These are phyloP conservation scores for Plebejus argus DNA, from an alignment of 2,888 invertebrate genomes.

Conservation along the genomic window DNA sequence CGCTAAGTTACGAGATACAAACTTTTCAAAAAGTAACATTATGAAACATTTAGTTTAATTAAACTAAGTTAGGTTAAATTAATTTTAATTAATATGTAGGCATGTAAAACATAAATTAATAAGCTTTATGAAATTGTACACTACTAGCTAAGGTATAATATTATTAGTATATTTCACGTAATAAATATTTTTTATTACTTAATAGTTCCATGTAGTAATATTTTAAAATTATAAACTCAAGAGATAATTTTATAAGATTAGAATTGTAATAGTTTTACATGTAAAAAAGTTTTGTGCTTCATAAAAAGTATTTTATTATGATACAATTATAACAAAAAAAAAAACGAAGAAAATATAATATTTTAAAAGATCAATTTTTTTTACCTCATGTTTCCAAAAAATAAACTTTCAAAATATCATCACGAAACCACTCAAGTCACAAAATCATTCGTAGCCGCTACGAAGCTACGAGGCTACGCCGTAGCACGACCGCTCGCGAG, in stretches of 20 bases:
- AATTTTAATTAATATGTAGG: not conserved
- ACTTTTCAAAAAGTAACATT: not conserved
- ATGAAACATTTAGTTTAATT: not conserved
- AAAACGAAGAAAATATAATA: too few species aligned
- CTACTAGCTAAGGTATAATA: too few species aligned
- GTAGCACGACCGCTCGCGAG: conserved; percentile 63
- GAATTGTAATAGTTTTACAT: too few species aligned
- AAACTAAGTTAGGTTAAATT: not conserved
- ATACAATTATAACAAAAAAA: too few species aligned
- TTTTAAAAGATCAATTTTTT: not conserved
- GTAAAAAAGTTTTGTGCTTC: too few species aligned
- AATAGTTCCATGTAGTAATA: too few species aligned
- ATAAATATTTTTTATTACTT: too few species aligned
- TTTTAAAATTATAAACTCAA: too few species aligned
- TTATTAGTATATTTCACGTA: too few species aligned
- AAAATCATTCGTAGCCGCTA: conserved; percentile 29
- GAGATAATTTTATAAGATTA: too few species aligned
- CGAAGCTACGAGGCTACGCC: conserved; percentile 50
- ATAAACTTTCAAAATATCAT: not conserved
- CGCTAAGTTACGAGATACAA: not conserved
- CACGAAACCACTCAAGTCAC: conserved; percentile 38
- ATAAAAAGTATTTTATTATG: too few species aligned
- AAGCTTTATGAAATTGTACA: too few species aligned
- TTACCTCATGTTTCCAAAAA: not conserved
- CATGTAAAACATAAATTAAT: not conserved